phyloP scores from a whole-genome alignment of 2,888 invertebrate species.

The Archips crataeganus region DNA sequence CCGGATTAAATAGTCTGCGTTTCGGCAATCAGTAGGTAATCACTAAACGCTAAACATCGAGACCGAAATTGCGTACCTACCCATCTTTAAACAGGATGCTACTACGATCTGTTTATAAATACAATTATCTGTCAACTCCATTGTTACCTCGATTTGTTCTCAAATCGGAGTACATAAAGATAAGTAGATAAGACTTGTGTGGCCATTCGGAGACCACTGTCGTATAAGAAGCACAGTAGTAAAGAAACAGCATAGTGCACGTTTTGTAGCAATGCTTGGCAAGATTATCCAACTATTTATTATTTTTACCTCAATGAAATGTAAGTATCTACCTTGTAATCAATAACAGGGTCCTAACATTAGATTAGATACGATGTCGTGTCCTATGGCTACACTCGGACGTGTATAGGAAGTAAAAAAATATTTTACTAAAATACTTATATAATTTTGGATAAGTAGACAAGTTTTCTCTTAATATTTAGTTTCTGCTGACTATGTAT shows the following conservation, averaged over 20 bases:
- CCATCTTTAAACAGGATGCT: slow-evolving; percentile 17
- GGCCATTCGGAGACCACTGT: neutral
- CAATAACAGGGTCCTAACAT: neutral
- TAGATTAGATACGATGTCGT: no score
- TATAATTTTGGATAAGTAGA: no score
- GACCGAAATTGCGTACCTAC: neutral
- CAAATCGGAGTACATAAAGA: neutral
- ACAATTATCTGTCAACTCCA: slow-evolving; percentile 10
- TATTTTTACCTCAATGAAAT: neutral
- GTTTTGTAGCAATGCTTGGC: slow-evolving; percentile 6
- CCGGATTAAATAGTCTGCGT: no score
- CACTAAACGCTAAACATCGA: no score
- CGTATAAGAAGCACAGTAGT: neutral
- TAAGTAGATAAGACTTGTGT: neutral
- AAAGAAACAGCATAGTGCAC: neutral
- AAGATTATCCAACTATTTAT: neutral
- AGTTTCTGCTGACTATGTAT: no score
- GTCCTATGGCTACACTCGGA: no score
- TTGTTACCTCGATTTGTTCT: slow-evolving; percentile 9
- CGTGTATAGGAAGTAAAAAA: no score
- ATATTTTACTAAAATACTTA: no score
- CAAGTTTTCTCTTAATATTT: no score
- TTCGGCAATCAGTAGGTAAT: no score
- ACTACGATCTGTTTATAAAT: slow-evolving; percentile 7
- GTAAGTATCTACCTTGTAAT: neutral